These are phyloP conservation scores for Parelbella ahira DNA, from an alignment of 2,888 invertebrate species.

Conservation along the genomic window DNA sequence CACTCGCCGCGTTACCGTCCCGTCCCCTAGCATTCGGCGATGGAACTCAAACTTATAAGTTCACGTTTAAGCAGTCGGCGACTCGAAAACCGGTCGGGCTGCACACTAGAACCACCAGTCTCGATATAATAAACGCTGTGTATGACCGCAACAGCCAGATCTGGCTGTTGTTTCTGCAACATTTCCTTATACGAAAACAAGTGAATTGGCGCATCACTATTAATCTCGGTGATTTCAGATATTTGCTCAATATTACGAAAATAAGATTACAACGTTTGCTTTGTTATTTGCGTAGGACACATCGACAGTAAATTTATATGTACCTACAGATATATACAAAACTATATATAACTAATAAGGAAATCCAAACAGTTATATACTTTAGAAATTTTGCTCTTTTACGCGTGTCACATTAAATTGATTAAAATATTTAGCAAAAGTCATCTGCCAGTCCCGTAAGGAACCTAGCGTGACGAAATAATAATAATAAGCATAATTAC, in stretches of 20 bases:
- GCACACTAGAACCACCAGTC: constrained; percentile 18
- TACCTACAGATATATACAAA: no score
- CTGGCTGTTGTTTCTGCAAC: constrained; percentile 28
- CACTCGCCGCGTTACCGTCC: constrained; percentile 16
- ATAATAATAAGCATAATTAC: no score
- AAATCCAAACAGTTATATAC: no score
- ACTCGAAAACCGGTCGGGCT: constrained; percentile 22
- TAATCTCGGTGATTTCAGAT: constrained; percentile 28
- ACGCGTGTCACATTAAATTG: no score
- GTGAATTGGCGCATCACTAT: constrained; percentile 28
- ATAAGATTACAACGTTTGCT: no score
- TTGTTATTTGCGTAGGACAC: no score
- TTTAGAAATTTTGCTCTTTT: no score
- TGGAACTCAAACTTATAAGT: constrained; percentile 7
- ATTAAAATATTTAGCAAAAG: no score
- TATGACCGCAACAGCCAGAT: constrained; percentile 24
- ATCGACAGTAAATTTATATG: no score
- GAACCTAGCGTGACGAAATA: no score
- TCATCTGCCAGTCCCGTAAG: no score
- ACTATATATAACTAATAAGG: no score
- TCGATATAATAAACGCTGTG: constrained; percentile 21
- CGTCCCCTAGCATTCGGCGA: constrained; percentile 24
- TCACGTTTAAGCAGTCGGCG: constrained; percentile 1
- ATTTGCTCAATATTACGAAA: constrained; percentile 24
- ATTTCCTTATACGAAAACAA: constrained; percentile 30